Conservation (phyloP, 2,888 invertebrate genomes). For the Folsomia candida region DNA sequence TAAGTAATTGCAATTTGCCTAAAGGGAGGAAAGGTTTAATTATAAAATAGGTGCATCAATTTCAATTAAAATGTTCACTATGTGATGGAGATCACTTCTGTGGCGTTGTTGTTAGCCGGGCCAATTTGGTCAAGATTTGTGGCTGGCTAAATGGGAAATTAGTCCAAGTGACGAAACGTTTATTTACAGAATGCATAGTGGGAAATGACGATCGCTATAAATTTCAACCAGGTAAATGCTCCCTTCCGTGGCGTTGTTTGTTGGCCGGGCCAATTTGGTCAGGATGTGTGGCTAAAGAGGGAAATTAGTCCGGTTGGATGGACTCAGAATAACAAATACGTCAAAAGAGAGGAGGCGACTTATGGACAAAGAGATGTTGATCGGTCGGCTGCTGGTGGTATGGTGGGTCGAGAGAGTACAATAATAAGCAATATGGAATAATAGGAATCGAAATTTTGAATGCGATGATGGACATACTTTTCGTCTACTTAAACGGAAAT, state of each 20-base stretch:
- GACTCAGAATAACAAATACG: not conserved
- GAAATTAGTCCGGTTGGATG: not conserved
- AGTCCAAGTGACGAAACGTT: too few species aligned
- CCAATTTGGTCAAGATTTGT: not conserved
- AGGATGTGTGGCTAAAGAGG: not conserved
- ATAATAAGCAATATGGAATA: not conserved
- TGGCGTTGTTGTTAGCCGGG: not conserved
- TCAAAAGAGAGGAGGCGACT: not conserved
- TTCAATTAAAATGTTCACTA: too few species aligned
- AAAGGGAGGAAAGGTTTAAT: too few species aligned
- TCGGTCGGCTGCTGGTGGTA: too few species aligned
- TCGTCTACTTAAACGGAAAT: not conserved
- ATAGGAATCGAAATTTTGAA: too few species aligned
- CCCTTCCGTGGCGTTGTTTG: not conserved
- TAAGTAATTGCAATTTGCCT: too few species aligned
- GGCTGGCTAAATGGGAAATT: not conserved
- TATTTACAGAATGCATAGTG: too few species aligned
- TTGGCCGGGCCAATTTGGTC: not conserved
- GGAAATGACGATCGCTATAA: too few species aligned
- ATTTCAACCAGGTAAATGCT: too few species aligned
- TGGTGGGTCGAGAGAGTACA: not conserved
- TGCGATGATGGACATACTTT: too few species aligned
- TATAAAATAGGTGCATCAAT: too few species aligned
- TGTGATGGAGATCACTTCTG: too few species aligned
- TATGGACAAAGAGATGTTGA: not conserved